Base-by-base conservation (phyloP, 2,797 vertebrate species). In the Babyrousa celebensis region DNA sequence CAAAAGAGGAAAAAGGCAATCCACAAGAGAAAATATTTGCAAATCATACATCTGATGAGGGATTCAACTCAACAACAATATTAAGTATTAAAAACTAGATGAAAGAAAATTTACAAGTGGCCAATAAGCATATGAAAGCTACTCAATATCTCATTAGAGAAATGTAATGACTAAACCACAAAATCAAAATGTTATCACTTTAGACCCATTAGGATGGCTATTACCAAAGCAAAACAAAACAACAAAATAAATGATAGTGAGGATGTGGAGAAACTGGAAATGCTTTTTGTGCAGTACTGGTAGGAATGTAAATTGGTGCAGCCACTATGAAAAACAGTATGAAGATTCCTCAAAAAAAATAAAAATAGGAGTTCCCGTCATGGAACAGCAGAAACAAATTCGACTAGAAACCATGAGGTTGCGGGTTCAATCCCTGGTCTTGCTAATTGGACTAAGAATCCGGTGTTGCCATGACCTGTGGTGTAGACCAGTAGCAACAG, bases 61-160 rank as follows among this genome's bases (percentile, higher is more conserved):
- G 17, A 25, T 60, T 43, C 4, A 80, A 77, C n/a, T 89, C n/a
- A 67, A 60, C 23, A 71, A 84, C 25, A 80, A 89, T 6, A 67
- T 36, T 36, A 36, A 36, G 29, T n/a, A 67, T 70, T 90, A 70
- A 80, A 90, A 80, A 90, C 29, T 68, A 90, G 27, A 90, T 10
- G 40, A 90, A 65, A 54, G 60, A 89, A 63, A 77, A 77, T 65
- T 77, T 80, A 70, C 36, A 80, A 70, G 43, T 18, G 27, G 65
- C 52, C 52, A 80, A 48, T 65, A 75, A 54, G 43, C 6, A 52
- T n/a, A 65, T 6, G 29, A 54, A 52, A 77, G 72, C 65, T 70
- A 52, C 52, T 90, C 88, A 90, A 79, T 12, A 68, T 54, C 75
- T 79, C 52, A 58, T 70, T 90, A 90, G 65, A 17, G 52, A 89